phyloP scores from a whole-genome alignment of 2,113 vertebrate species.

The Macrotus californicus region DNA sequence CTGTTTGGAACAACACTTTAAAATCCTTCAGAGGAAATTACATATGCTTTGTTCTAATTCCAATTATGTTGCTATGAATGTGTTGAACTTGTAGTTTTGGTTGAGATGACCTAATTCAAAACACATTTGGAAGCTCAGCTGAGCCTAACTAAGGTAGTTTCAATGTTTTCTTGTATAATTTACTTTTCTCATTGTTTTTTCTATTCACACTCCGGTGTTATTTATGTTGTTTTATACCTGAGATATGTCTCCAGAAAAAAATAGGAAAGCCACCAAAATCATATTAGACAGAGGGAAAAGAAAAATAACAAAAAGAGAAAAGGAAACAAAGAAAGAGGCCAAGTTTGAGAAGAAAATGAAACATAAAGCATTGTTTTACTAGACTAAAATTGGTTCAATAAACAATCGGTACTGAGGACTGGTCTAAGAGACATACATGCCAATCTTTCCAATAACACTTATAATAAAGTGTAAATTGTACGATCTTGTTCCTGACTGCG shows the following conservation, averaged over 20 bases:
- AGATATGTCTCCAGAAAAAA: neutral
- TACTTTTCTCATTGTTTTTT: neutral
- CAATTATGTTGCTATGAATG: constrained; percentile 68
- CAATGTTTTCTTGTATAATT: constrained; percentile 10
- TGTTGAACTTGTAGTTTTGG: constrained; percentile 55
- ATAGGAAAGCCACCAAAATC: neutral
- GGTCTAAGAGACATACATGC: neutral
- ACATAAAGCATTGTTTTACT: neutral
- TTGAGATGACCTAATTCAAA: constrained; percentile 71
- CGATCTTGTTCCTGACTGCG: neutral
- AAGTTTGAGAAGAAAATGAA: constrained; percentile 9
- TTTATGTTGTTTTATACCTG: neutral
- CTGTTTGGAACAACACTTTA: constrained; percentile 60
- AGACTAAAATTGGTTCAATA: neutral
- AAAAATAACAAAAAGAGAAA: neutral
- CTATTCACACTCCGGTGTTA: neutral
- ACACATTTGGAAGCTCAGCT: constrained; percentile 65
- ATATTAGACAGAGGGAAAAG: neutral
- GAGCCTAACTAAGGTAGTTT: constrained; percentile 24
- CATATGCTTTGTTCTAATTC: constrained; percentile 57
- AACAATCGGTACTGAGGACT: neutral
- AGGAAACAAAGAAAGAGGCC: neutral
- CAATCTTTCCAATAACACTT: neutral
- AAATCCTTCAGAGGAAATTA: constrained; percentile 54
- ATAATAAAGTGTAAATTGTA: neutral